Conservation (phyloP, 2,888 invertebrate species). For the Erpobdella octoculata region DNA sequence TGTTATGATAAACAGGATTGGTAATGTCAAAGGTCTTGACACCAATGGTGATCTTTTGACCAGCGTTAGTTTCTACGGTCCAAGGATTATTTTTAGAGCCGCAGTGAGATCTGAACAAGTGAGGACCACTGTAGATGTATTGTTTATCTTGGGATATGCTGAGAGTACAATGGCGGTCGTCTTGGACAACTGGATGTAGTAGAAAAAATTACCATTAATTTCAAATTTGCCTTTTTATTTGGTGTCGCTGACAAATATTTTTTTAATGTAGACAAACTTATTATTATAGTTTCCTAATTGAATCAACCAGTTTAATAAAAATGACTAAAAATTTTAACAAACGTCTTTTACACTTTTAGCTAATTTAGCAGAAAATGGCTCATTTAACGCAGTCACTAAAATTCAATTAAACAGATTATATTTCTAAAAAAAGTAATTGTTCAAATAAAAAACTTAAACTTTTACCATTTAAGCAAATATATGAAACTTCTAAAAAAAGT, state of each 20-base stretch:
- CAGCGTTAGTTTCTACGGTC: background rate
- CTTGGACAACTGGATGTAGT: slow-evolving; percentile 2
- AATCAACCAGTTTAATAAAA: too few relatives aligned
- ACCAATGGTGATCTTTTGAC: background rate
- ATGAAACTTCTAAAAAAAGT: background rate
- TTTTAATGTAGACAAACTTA: too few relatives aligned
- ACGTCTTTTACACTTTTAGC: too few relatives aligned
- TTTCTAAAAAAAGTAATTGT: background rate
- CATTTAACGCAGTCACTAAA: background rate
- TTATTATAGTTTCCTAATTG: too few relatives aligned
- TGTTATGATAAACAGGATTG: background rate
- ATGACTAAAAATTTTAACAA: too few relatives aligned
- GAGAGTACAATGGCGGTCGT: background rate
- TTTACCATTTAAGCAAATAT: background rate
- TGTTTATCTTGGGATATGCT: background rate
- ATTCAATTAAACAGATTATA: background rate
- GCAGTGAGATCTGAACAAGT: background rate
- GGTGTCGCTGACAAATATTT: too few relatives aligned
- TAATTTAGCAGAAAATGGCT: too few relatives aligned
- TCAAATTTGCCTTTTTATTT: too few relatives aligned
- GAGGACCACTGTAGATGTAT: background rate
- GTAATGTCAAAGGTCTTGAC: background rate
- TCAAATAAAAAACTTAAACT: background rate
- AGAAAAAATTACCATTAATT: too few relatives aligned
- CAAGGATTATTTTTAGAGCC: background rate